Evolutionary conservation across 1,140 invertebrate species (phyloP), one percentile per base, ranked within the genome.

Genomic region (Gryon sp.): DNA sequence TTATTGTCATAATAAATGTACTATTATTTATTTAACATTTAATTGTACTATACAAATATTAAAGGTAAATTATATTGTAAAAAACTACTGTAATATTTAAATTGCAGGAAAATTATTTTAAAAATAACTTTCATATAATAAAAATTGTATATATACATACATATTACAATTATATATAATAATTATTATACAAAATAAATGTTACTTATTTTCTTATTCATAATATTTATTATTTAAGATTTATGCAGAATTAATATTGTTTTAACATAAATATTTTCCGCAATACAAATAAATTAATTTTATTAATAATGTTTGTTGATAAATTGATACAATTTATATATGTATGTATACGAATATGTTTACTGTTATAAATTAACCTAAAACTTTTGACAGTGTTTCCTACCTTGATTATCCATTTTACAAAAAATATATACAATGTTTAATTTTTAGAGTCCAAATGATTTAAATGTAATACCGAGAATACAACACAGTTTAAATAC

Each of bases 321-420:
- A 36, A 36, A 7, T 36, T 28, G n/a, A 32, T 32, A 9, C n/a
- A 11, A 38, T 15, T n/a, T n/a, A n/a, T n/a, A n/a, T 16, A 40
- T 18, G 16, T 4, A 18, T 18, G 14, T 40, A 40, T 40, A 34
- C 32, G 4, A 34, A 34, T 34, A 16, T 40, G n/a, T 40, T 40
- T 57, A 36, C 28, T 59, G 9, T 59, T 34, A 59, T 9, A 45
- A 34, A 59, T 45, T 63, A 63, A 63, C 59, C 43, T 63, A 28
- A 4, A 59, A 59, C 9, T 2, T 12, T 4, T 6, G 11, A 34
- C 11, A 45, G 14, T 12, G 14, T 24, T 24, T 11, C 8, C 4
- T 50, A 63, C 59, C 59, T 50, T 19, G 0, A 5, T 26, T 40
- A 7, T 63, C 59, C 59, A 63, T 63, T 50, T 28, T 26, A 22